These are phyloP conservation scores for Crax fasciolata DNA, from an alignment of 2,797 vertebrate species.

Conservation along the genomic window DNA sequence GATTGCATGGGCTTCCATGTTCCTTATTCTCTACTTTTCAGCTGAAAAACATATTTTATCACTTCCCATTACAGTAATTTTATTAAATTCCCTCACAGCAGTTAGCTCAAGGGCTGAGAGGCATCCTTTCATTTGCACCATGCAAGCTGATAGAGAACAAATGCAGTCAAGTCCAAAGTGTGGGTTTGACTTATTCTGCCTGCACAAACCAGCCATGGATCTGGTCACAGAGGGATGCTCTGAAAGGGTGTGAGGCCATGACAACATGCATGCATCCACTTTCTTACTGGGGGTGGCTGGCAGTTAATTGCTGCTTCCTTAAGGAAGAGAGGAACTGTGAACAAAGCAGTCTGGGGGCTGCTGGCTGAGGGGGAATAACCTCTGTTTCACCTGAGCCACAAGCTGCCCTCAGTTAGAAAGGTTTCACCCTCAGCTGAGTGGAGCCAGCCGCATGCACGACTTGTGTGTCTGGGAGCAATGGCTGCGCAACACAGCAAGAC, in stretches of 20 bases:
- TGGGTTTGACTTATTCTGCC: not conserved
- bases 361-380: rapidly evolving
- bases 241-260: not conserved
- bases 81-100: conserved; percentile 21
- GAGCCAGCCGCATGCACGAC: rapidly evolving
- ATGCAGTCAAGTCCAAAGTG: not conserved
- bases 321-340: not conserved
- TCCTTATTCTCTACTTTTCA: conserved; percentile 22
- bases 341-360: not conserved
- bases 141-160: not conserved
- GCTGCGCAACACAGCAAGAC: not conserved
- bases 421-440: not conserved
- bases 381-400: not conserved
- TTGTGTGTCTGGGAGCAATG: not conserved
- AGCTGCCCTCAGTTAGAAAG: not conserved
- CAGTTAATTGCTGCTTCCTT: not conserved
- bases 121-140: not conserved
- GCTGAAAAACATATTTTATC: conserved; percentile 31
- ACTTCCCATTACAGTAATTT: conserved; percentile 1
- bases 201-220: not conserved
- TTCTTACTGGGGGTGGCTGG: not conserved
- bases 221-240: not conserved
- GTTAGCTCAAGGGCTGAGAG: conserved; percentile 21
- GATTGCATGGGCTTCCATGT: conserved; percentile 12
- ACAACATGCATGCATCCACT: rapidly evolving